Conservation (phyloP, 2,888 invertebrate species). For the Diaprepes abbreviatus region DNA sequence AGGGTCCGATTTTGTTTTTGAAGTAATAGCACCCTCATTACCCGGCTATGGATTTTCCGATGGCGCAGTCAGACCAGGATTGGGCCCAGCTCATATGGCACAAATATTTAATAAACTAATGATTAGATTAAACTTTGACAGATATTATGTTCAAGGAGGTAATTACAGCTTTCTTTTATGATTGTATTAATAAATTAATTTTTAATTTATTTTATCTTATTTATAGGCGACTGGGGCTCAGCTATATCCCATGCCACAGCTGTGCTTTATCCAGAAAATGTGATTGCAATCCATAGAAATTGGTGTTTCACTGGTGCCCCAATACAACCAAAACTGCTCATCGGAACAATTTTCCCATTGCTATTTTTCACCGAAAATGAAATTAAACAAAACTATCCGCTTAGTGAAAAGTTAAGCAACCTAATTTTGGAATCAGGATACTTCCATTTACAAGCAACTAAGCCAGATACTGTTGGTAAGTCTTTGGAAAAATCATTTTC, state of each 20-base stretch:
- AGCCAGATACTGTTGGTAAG: slow-evolving; percentile 89
- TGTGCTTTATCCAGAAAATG: slow-evolving; percentile 73
- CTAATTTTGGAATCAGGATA: slow-evolving; percentile 73
- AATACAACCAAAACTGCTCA: background rate
- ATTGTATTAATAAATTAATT: too few relatives aligned
- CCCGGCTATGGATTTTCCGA: slow-evolving; percentile 67
- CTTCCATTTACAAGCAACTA: slow-evolving; percentile 87
- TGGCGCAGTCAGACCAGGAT: slow-evolving; percentile 74
- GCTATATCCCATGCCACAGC: slow-evolving; percentile 75
- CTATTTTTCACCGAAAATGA: slow-evolving; percentile 72
- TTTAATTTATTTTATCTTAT: slow-evolving; percentile 55
- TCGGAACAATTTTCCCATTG: slow-evolving; percentile 73
- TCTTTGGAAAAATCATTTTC: too few relatives aligned
- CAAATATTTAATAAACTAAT: slow-evolving; percentile 78
- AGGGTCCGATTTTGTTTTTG: slow-evolving; percentile 75
- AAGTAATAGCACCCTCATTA: slow-evolving; percentile 73
- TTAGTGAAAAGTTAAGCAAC: slow-evolving; percentile 63
- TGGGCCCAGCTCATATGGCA: slow-evolving; percentile 72
- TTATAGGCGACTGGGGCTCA: slow-evolving; percentile 87
- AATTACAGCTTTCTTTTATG: background rate
- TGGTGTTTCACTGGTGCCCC: slow-evolving; percentile 67
- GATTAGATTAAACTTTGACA: slow-evolving; percentile 76
- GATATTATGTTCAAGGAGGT: slow-evolving; percentile 78
- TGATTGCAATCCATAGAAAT: slow-evolving; percentile 69
- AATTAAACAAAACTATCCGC: slow-evolving; percentile 70